Base-by-base conservation (phyloP, 2,888 invertebrate genomes). In the Carpatolechia fugitivella region DNA sequence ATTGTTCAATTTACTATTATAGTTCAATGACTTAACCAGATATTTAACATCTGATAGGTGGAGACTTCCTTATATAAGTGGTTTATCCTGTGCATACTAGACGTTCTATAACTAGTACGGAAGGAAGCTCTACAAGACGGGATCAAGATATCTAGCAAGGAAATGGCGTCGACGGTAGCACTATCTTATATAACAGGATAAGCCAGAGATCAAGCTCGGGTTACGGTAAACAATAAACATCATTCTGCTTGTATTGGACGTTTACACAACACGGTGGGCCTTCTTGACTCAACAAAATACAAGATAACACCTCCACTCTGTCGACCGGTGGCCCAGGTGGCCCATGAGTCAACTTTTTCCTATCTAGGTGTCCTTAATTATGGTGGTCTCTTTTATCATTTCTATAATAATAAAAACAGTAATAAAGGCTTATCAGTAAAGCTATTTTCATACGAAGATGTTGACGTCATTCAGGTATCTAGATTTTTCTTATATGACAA, bases 121-220 rank as follows among this genome's bases (percentile, higher is more conserved):
- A 87, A 85, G 88, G 87, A 88, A 88, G 86, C 85, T 78, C 78
- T 83, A 84, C 76, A 82, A 76, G 66, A 65, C 65, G 70, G 74
- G 73, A 76, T 76, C 77, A 72, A 70, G 72, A 63, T 89, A 86
- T 87, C 87, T 84, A 83, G 70, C 63, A 80, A 82, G 88, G 85
- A 88, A 85, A 78, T 20, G 44, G 44, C 13, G 44, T 44, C 77
- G 73, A 68, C 69, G 65, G 80, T 76, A 74, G 72, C 72, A 70
- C 69, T 65, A 72, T 74, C 69, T 76, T 78, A 70, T 73, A 13
- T 52, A 18, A 74, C 74, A 67, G 72, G 80, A 82, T 84, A 80
- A 83, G 78, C 67, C 66, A 65, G 64, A 76, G 77, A 81, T 79
- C 70, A 79, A 64, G 67, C 64, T 82, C 72, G 68, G 57, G 72